Evolutionary conservation across 2,888 invertebrate species (phyloP), one percentile per base, ranked within the genome.

Genomic region (Dichetophora obliterata): DNA sequence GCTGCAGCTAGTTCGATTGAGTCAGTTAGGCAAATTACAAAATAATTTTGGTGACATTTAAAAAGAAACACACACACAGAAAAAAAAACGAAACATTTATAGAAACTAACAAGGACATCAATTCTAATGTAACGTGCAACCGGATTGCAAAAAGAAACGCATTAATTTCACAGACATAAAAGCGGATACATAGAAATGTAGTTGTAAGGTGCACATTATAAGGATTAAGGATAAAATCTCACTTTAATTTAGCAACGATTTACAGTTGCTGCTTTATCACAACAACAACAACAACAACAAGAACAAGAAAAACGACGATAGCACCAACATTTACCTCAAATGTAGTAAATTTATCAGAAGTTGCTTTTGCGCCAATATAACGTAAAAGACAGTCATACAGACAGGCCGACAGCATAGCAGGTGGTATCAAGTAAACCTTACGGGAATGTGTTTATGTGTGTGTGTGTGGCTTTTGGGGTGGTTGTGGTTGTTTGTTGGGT

Each of bases 151-250:
- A 71, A 71, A 37, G 43, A 71, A 59, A 71, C 43, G 43, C 57
- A 71, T 59, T 71, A 34, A 59, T 71, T 71, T 71, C 31, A 14
- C 31, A 50, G 16, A 19, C 22, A 16, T n/a, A 52, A 52, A 69
- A 52, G 48, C 22, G 69, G n/a, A 50, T 31, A 27, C 50, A 48
- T 27, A 9, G n/a, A 11, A 69, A 50, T 69, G 8, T 6, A 48
- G 66, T n/a, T 24, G 57, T 59, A 43, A 43, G 57, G 43, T 34
- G 22, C 22, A 22, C 63, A 61, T 61, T 48, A 73, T 34, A 72
- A 61, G 72, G 61, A 61, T 48, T 27, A 27, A 24, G 61, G 72
- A 73, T 61, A 50, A 73, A 73, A 73, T 73, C 72, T 61, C 50
- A 63, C 61, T 61, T 61, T 37, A 73, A 73, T 61, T 61, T 61